Base-by-base conservation (phyloP, 2,113 vertebrate species). In the Pomatorhinus ruficollis region DNA sequence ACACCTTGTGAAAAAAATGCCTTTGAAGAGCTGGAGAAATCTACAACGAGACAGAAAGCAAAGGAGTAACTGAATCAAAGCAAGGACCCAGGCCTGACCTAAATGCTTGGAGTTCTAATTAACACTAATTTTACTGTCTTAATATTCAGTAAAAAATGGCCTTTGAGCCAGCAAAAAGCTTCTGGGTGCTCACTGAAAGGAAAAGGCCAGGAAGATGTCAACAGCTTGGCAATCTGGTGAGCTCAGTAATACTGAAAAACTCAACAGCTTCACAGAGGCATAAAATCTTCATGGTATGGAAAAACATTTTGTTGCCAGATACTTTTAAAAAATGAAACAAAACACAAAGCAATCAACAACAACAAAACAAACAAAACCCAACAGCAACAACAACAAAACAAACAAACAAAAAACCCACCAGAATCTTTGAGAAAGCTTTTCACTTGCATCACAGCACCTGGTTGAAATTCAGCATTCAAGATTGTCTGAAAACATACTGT, bases 401-500 rank as follows among this genome's bases (percentile, higher is more conserved):
- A 60, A 27, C 24, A 47, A 45, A 30, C 25, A 22, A 50, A 17
- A 47, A 10, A 1, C 3, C 11, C 6, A 30, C 35, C 13, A 24
- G 24, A 56, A n/a, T 18, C 11, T 44, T 53, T 28, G 39, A 75
- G 56, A 76, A 53, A 49, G 13, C 5, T 49, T 61, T 63, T n/a
- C 15, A 60, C 4, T 50, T 40, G 4, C 28, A 30, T 12, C 1
- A 0, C 35, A 71, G 47, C 28, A 69, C 6, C 21, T 75, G 7
- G 4, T 2, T 42, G 37, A 82, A 85, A 65, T 39, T 47, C 17
- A 61, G 42, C 68, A 49, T 12, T 59, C 27, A 30, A 54, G 33
- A 33, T 2, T 16, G 12, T 28, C 31, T 33, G 33, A 45, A 78
- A 53, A 71, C 0, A 2, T 2, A 6, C 6, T 31, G 6, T 33